These are phyloP conservation scores for Clangula hyemalis DNA, from an alignment of 2,797 vertebrate species.

Conservation along the genomic window DNA sequence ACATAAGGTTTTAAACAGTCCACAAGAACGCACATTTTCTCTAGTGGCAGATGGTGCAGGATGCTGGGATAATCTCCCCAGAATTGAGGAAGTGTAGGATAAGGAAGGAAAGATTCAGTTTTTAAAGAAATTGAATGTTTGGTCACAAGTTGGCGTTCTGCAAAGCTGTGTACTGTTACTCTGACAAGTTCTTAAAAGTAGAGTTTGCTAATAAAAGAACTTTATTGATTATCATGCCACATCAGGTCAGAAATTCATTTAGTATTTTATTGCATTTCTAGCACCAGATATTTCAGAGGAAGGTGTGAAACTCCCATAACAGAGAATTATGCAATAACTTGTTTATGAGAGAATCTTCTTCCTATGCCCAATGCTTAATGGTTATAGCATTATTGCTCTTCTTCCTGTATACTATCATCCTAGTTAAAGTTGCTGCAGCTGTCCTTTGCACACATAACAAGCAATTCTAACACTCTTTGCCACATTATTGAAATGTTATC, in stretches of 20 bases:
- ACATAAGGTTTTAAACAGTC: neutral
- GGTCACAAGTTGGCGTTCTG: conserved; percentile 39
- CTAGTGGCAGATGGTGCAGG: neutral
- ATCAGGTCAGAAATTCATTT: conserved; percentile 65
- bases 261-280: conserved; percentile 60
- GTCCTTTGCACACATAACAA: neutral
- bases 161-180: neutral
- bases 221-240: conserved; percentile 60
- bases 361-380: neutral
- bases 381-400: neutral
- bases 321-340: conserved; percentile 69
- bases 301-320: conserved; percentile 62
- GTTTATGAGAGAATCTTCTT: conserved; percentile 47
- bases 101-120: conserved; percentile 27
- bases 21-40: neutral
- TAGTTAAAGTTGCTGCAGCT: neutral
- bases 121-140: conserved; percentile 53
- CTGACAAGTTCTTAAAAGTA: conserved; percentile 49
- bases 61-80: neutral
- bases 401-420: neutral
- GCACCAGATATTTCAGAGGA: conserved; percentile 57
- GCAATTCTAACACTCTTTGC: neutral
- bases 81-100: neutral
- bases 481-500: neutral
- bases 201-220: conserved; percentile 45